Base-by-base conservation (phyloP, 2,113 vertebrate species). In the Forbesichthys papilliferus region DNA sequence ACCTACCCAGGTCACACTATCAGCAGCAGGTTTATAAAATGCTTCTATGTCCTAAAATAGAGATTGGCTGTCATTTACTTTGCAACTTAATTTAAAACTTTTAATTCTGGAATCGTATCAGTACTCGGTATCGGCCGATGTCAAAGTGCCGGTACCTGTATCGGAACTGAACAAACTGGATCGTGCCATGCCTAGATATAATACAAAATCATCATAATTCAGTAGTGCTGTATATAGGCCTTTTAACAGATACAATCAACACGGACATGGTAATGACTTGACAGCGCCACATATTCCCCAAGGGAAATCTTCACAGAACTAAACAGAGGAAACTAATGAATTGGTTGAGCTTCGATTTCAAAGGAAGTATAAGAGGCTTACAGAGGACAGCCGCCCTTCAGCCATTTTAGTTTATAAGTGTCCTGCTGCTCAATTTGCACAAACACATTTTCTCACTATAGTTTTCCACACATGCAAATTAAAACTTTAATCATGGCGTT, bases 331-430 rank as follows among this genome's bases (percentile, higher is more conserved):
- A 80, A 71, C 80, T 71, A 79, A 68, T 84, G 66, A 83, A 86
- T 67, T 62, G 56, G 48, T 54, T 33, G 55, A 71, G 69, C 71
- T 82, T 80, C 27, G 62, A 80, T 79, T 84, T 84, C 67, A 82
- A 61, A 75, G 74, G 48, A 72, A 75, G 68, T 48, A 69, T 80
- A 81, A 84, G 75, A 73, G 76, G 84, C 81, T 85, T 84, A 81
- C 54, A 27, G 67, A 69, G 46, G 69, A 85, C 55, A 67, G 53
- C 14, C 33, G 48, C 80, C 65, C 60, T 78, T 84, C 57, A 79
- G 59, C 64, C 74, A 69, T 74, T 85, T 84, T 71, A 85, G 9
- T 58, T 20, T 63, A 73, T 75, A 76, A 64, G 62, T 60, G 65
- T 60, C 68, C 64, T 61, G 34, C 64, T 61, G 34, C 64, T 62